A percentile compares a stretch with the other conserved stretches of the same genome.
Conservation (phyloP, 2,888 invertebrate genomes). For the Ormyrus rosae region DNA sequence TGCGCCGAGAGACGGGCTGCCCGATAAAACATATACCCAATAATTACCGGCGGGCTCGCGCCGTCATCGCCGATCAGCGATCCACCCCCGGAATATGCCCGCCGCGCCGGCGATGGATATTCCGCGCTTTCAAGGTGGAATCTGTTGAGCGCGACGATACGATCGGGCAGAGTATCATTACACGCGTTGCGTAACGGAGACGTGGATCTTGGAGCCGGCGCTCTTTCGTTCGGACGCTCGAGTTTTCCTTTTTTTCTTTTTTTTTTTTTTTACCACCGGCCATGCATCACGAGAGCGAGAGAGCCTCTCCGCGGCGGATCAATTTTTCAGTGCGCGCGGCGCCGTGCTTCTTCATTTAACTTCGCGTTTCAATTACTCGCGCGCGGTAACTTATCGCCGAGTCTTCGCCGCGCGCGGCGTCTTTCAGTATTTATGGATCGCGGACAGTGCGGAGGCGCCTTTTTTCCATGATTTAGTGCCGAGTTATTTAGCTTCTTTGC, state of each 20-base stretch:
- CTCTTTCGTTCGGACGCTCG: background rate
- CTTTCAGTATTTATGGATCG: too few relatives aligned
- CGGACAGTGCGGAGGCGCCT: too few relatives aligned
- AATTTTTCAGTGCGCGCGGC: background rate
- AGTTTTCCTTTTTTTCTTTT: background rate
- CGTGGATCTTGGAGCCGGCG: slow-evolving; percentile 6
- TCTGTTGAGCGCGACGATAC: slow-evolving; percentile 26
- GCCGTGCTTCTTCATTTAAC: slow-evolving; percentile 30
- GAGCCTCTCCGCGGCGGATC: background rate
- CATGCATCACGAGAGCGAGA: background rate
- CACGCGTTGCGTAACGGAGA: slow-evolving; percentile 25
- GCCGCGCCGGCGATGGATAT: slow-evolving; percentile 18
- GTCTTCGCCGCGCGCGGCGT: background rate
- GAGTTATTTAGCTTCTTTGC: too few relatives aligned
- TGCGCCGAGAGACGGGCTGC: background rate
- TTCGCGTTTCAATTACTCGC: slow-evolving; percentile 1
- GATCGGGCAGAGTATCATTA: slow-evolving; percentile 30
- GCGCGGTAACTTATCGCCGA: background rate
- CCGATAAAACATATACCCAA: background rate
- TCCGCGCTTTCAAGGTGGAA: slow-evolving; percentile 39
- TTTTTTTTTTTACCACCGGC: too few relatives aligned
- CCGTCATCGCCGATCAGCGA: too few relatives aligned
- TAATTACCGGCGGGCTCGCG: background rate
- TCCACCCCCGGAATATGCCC: too few relatives aligned
- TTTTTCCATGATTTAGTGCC: too few relatives aligned